Base-by-base conservation (phyloP, 1,140 invertebrate species). In the Drosophila pruinosa region DNA sequence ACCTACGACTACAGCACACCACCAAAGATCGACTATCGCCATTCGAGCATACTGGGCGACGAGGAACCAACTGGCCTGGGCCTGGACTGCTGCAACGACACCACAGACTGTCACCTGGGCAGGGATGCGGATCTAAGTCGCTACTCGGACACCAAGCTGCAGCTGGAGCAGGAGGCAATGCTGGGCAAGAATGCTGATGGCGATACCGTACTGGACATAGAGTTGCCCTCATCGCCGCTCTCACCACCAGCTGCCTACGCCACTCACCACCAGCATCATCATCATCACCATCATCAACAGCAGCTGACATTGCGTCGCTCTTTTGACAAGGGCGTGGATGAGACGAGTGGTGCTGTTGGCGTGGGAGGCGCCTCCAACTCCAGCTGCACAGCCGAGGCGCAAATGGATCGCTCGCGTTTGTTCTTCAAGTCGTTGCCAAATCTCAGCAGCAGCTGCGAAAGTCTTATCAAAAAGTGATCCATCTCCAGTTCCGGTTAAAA, bases 341-440 rank as follows among this genome's bases (percentile, higher is more conserved):
- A 70, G 3, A 24, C 59, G 15, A 53, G 17, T 34, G 56, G 7
- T 19, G 61, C 4, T 19, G 53, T 41, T 1, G 54, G 50, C 26
- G 45, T 52, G 17, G 41, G n/a, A n/a, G n/a, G n/a, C n/a, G n/a
- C n/a, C n/a, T n/a, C n/a, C n/a, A n/a, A n/a, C n/a, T n/a, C 54
- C 28, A 64, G 38, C 45, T 24, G 45, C 10, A 26, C 71, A 31
- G 34, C 58, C n/a, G 72, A 88, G 47, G 59, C 54, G 12, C 85
- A 85, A 53, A 83, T 83, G 43, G 83, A 89, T 72, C 64, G 86
- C 6, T 76, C 77, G 68, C 82, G 89, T 26, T 58, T 89, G 38
- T 92, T 89, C 71, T 93, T 93, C 75, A 93, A 93, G 79, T 94
- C 94, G 75, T 92, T 94, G 91, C 94, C 94, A 91, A 94, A 94